Conservation (phyloP, 2,888 invertebrate species). For the Spisula solida region DNA sequence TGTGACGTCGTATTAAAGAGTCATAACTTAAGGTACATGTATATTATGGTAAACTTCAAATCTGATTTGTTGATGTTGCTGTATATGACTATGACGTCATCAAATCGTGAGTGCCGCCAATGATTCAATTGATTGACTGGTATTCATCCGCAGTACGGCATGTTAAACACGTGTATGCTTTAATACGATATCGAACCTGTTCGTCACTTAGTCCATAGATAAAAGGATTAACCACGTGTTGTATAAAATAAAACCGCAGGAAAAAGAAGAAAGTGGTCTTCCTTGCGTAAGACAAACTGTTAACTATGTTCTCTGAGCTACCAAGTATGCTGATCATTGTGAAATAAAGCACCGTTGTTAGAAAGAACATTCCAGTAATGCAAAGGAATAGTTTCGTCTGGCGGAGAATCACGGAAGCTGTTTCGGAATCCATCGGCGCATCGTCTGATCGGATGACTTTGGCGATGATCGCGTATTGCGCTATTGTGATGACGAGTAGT, state of each 20-base stretch:
- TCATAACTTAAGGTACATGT: no score
- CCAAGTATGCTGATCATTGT: background rate
- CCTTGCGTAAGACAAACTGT: background rate
- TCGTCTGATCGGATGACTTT: background rate
- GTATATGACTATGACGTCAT: no score
- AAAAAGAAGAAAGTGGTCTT: background rate
- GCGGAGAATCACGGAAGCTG: background rate
- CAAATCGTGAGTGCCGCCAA: no score
- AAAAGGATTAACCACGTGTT: background rate
- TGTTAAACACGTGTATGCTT: background rate
- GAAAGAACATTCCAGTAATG: background rate
- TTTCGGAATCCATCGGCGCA: background rate
- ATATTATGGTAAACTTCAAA: no score
- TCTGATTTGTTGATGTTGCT: no score
- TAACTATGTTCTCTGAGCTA: background rate
- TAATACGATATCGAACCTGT: background rate
- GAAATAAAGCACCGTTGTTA: background rate
- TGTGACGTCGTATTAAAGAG: no score
- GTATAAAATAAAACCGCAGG: background rate
- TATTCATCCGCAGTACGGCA: background rate
- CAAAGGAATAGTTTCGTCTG: background rate
- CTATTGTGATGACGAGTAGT: background rate
- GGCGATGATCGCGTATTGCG: background rate
- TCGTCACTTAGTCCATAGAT: background rate
- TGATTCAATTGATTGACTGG: no score